Percentiles rank a stretch among this genome's conserved stretches.
phyloP scores from a whole-genome alignment of 2,797 vertebrate species.

The Lepilemur septentrionalis region DNA sequence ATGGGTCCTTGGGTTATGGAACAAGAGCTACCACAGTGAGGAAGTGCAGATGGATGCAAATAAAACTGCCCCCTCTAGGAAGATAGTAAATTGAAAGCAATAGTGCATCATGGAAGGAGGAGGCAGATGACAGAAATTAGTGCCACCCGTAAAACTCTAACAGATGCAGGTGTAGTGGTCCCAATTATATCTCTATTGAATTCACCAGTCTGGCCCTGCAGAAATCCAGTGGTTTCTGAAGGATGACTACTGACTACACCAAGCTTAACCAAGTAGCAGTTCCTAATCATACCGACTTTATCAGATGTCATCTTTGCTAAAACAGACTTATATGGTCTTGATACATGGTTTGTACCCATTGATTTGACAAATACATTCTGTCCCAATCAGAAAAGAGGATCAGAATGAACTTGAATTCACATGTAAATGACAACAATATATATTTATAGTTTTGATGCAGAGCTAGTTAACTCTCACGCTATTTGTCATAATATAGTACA shows the following conservation, averaged over 20 bases:
- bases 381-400: background rate
- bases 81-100: background rate
- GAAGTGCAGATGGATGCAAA: background rate
- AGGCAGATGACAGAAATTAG: background rate
- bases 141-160: background rate
- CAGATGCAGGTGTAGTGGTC: background rate
- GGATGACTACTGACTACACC: background rate
- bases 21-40: background rate
- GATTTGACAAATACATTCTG: background rate
- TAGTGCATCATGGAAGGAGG: background rate
- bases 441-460: background rate
- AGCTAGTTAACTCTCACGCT: background rate
- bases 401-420: background rate
- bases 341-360: background rate
- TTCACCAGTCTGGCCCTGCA: background rate
- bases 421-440: background rate
- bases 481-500: background rate
- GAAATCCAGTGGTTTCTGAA: background rate
- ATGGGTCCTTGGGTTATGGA: background rate
- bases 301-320: background rate
- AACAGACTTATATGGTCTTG: background rate
- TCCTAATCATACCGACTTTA: background rate
- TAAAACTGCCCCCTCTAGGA: background rate
- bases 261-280: background rate
- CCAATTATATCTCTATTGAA: background rate